Base-by-base conservation (phyloP, 92 coral and sea anemone species). In the Palythoa heliodiscus region DNA sequence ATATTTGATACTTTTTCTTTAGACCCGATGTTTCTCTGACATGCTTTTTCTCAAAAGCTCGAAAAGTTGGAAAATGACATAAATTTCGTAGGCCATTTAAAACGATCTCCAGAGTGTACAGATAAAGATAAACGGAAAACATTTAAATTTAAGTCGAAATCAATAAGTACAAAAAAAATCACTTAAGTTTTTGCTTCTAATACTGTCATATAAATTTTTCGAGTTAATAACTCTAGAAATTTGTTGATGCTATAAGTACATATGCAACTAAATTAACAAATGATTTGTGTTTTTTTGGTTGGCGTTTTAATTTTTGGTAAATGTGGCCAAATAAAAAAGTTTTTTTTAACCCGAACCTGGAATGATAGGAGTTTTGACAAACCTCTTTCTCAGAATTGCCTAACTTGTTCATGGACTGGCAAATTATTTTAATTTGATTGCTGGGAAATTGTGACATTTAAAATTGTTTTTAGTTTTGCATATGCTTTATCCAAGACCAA, bases 221-320 rank as follows among this genome's bases (percentile, higher is more conserved):
- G 63, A 76, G 63, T 23, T 53, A 23, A 37, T 17, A 54, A 25
- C 53, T 24, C 14, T 11, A 7, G 7, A 40, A 8, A 24, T 54
- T 54, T 24, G 53, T 15, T 12, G 43, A 74, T 47, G 78, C 24
- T 54, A 12, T 53, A 76, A 54, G 66, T 76, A 76, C 81, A 76
- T 29, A 22, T 76, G 50, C 50, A 25, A 64, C n/a, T 54, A 76
- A 76, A 76, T 76, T 76, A 76, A 29, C 67, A 52, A 76, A 76
- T 54, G 47, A 15, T 25, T 37, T 69, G 73, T 25, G 48, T 37
- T 22, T 25, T 24, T 69, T 20, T 67, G 24, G 2, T 25, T 10
- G 67, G 66, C 52, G 7, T 43, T 52, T 54, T 54, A 48, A 40
- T 22, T 74, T 48, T 14, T 50, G n/a, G n/a, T 17, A n/a, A 37